Evolutionary conservation across 1,140 invertebrate species (phyloP).

Genomic region (Pseudomyrmex sp.): DNA sequence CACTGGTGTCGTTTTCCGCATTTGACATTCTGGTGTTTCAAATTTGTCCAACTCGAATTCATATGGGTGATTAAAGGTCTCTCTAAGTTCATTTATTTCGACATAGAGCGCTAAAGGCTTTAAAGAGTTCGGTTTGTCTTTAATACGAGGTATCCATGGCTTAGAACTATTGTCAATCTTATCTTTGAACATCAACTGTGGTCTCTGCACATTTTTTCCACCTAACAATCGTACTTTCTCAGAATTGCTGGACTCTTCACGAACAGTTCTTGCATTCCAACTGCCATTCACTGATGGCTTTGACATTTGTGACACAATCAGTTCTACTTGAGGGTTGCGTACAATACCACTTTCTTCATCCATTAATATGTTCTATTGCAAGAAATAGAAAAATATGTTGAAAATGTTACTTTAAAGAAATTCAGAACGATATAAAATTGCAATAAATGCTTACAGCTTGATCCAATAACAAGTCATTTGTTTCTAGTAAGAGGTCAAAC

Average conservation of each 20-base stretch:
- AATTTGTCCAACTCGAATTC: slow-evolving; percentile 93
- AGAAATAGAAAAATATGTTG: slow-evolving; percentile 21
- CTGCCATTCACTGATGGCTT: slow-evolving; percentile 81
- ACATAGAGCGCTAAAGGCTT: slow-evolving; percentile 91
- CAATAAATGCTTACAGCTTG: slow-evolving; percentile 87
- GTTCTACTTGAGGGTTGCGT: slow-evolving; percentile 84
- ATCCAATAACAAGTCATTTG: slow-evolving; percentile 93
- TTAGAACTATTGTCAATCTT: slow-evolving; percentile 93
- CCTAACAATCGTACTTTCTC: slow-evolving; percentile 88
- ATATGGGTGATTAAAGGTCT: slow-evolving; percentile 92
- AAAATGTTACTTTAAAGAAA: background rate
- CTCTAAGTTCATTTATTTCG: slow-evolving; percentile 88
- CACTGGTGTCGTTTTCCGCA: slow-evolving; percentile 82
- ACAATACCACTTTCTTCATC: slow-evolving; percentile 90
- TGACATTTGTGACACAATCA: slow-evolving; percentile 76
- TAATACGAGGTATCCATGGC: slow-evolving; percentile 93
- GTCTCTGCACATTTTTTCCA: slow-evolving; percentile 91
- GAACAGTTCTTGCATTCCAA: slow-evolving; percentile 85
- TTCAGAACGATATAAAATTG: background rate
- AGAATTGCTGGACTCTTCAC: slow-evolving; percentile 4
- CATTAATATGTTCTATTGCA: slow-evolving; percentile 86
- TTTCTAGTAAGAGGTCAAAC: slow-evolving; percentile 90
- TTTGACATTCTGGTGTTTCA: slow-evolving; percentile 84
- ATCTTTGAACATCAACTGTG: slow-evolving; percentile 94
- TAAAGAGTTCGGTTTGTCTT: slow-evolving; percentile 94